Evolutionary conservation across 2,888 invertebrate genomes (phyloP), one percentile per base, ranked within the genome.

Genomic region (Dusona sp.): DNA sequence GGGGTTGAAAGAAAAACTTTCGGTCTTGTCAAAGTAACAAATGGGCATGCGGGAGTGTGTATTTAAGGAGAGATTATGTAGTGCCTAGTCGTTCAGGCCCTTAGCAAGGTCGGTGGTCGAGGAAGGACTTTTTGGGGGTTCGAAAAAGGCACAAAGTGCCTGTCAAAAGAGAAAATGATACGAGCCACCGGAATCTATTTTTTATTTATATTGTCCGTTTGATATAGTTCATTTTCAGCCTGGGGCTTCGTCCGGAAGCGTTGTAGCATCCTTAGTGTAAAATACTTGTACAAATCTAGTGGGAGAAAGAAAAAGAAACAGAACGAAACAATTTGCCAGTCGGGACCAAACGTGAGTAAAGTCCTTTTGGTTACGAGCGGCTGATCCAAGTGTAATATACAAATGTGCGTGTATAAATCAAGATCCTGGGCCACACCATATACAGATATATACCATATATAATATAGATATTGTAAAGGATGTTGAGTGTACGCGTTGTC

Each of bases 151-250:
- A 73, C 84, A 83, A 82, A 85, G 87, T 82, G 84, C 72, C 88
- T 87, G 87, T 88, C 88, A 85, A 86, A 84, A 73, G 42, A 45
- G 36, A 22, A 79, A 79, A 78, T 79, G 88, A 88, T 84, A 87
- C 82, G 83, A 86, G 84, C 85, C 85, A 88, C 85, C 84, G 83
- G 84, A 79, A 74, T 81, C 65, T 68, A 57, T 83, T 57, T 29
- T 45, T 77, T 70, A 61, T 61, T 61, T 29, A 16, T 61, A 29
- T 61, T 61, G 6, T 48, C 45, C 9, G 25, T 57, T 54, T 25
- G 36, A 33, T 57, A 13, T 42, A 42, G 48, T 45, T 61, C 54
- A 67, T 78, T 70, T 48, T 51, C 42, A 13, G 16, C 42, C 25
- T 29, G 57, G 13, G 22, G 51, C 36, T 67, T 61, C 45, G 45